Evolutionary conservation across 1,140 invertebrate genomes (phyloP), one percentile per base, ranked within the genome.

Genomic region (Trichonephila clavipes): DNA sequence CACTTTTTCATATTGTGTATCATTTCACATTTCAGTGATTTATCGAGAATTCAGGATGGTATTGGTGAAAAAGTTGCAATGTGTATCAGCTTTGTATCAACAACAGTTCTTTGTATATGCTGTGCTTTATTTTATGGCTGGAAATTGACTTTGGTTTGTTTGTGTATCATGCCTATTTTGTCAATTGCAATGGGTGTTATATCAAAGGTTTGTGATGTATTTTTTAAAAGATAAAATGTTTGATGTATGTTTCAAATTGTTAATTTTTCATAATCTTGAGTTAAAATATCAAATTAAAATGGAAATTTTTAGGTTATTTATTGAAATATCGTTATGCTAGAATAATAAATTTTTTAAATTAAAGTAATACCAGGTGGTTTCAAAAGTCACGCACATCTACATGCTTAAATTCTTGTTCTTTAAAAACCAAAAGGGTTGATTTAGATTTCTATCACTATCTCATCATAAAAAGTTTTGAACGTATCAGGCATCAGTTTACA

Each of bases 11-110:
- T 51, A 51, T 1, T 51, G 12, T 81, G 19, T 24, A 40, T 58
- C 21, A 3, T 83, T 83, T 61, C 28, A 58, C 72, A 34, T 77
- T 72, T 21, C 24, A 94, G 93, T n/a, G 97, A 97, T 95, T 95
- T 97, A 62, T 95, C 96, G 34, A 95, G 96, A 93, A 96, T 97
- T 58, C 95, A 96, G 90, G 96, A 96, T 93, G 97, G 96, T n/a
- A 96, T 97, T 61, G 96, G 96, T 7, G 96, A 97, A 95, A 97
- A 97, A 95, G 93, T 96, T 62, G 96, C 95, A 7, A 94, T 96
- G 4, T 96, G 96, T 66, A 93, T 96, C 19, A 95, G 95, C 85
- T 94, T 95, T 34, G 59, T 96, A 12, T 90, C 95, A 24, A 95
- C 95, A 16, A 95, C 94, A 34, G 44, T 95, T 4, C 95, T 95